A percentile compares a stretch with the other conserved stretches of the same genome.
Evolutionary conservation across 2,888 invertebrate genomes (phyloP).

Genomic region (Brachypalpus laphriformis): DNA sequence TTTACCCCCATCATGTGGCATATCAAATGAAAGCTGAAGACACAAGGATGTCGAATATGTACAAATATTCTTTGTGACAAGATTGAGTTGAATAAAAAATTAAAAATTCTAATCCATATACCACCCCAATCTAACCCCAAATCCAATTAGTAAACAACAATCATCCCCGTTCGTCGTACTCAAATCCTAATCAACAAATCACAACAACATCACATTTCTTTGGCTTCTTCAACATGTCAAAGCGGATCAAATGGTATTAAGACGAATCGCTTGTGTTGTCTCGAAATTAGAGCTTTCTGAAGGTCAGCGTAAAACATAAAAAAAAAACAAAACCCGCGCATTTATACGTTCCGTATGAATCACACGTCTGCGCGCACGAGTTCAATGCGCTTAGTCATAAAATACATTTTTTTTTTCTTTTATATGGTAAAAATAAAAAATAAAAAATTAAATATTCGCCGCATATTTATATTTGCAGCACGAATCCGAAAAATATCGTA

Average conservation of each 20-base stretch:
- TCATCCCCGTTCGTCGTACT: no score
- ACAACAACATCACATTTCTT: neutral
- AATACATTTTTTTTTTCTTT: neutral
- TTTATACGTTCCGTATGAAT: conserved; percentile 34
- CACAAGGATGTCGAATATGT: no score
- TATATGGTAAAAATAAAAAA: neutral
- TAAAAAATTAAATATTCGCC: conserved; percentile 11
- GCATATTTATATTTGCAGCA: conserved; percentile 28
- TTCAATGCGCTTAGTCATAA: conserved; percentile 55
- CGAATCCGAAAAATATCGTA: conserved; percentile 24
- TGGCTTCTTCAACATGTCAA: neutral
- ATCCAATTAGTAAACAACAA: no score
- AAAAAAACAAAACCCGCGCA: neutral
- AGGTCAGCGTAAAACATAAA: conserved; percentile 41
- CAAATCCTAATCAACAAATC: no score
- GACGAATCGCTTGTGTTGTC: conserved; percentile 16
- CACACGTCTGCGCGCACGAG: conserved; percentile 48
- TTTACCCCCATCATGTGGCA: no score
- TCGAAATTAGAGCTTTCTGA: conserved; percentile 48
- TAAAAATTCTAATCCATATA: no score
- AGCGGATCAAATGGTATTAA: neutral
- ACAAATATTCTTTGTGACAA: no score
- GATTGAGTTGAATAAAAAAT: no score
- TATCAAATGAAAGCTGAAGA: no score
- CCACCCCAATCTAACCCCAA: no score